A percentile compares a stretch with the other conserved stretches of the same genome.
phyloP scores from a whole-genome alignment of 92 coral and sea anemone species.

The Epizoanthus rinbou region DNA sequence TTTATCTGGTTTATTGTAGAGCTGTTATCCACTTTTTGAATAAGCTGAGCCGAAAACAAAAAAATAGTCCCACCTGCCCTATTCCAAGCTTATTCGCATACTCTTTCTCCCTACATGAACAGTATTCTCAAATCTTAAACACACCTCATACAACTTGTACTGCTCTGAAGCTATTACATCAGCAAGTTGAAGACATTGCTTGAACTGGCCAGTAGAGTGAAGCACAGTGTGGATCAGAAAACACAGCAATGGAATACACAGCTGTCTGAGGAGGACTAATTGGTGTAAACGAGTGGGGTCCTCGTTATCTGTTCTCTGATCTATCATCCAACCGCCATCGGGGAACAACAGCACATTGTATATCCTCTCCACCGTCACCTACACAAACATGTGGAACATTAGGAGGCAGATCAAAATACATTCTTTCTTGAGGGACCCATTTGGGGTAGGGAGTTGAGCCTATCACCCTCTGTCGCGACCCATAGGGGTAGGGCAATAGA shows the following conservation, averaged over 20 bases:
- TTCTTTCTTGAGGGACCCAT: too few species aligned
- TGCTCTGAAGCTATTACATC: slow-evolving; percentile 90
- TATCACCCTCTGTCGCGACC: too few species aligned
- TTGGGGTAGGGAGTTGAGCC: too few species aligned
- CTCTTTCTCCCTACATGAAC: too few species aligned
- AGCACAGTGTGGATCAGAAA: slow-evolving; percentile 79
- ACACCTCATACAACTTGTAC: slow-evolving; percentile 84
- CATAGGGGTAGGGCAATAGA: too few species aligned
- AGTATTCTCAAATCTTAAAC: not conserved
- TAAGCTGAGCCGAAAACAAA: too few species aligned
- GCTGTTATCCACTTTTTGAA: too few species aligned
- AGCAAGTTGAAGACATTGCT: slow-evolving; percentile 90
- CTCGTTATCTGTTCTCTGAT: slow-evolving; percentile 54
- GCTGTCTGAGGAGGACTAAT: slow-evolving; percentile 73
- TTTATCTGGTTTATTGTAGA: too few species aligned
- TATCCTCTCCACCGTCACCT: slow-evolving; percentile 87
- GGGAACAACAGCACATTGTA: slow-evolving; percentile 89
- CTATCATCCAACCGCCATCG: slow-evolving; percentile 97
- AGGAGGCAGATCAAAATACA: not conserved
- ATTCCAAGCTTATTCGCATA: too few species aligned
- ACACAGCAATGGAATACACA: slow-evolving; percentile 80
- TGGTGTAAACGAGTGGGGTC: slow-evolving; percentile 75
- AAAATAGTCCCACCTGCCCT: too few species aligned
- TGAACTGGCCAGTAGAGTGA: slow-evolving; percentile 76
- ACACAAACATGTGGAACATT: not conserved